Conservation (phyloP, 2,113 vertebrate species). For the Leucopsar rothschildi region DNA sequence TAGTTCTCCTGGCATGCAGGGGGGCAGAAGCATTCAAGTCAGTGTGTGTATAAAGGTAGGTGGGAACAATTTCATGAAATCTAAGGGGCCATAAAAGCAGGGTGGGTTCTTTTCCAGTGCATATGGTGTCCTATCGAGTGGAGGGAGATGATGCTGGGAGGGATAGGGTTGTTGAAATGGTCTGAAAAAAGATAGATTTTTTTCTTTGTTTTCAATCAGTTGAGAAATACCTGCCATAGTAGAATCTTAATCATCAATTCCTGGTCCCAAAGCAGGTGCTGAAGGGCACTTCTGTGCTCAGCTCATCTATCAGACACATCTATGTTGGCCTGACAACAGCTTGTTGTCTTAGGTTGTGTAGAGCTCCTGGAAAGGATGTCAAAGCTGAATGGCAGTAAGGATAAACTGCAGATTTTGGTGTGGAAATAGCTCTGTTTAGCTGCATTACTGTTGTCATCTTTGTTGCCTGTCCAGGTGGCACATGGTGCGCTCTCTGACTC, state of each 20-base stretch:
- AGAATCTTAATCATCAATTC: not conserved
- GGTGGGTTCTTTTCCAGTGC: not conserved
- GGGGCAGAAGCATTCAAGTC: slow-evolving; percentile 63
- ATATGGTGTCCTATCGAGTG: not conserved
- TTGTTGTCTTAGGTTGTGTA: not conserved
- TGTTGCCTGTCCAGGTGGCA: slow-evolving; percentile 67
- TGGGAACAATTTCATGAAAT: not conserved
- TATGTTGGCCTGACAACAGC: not conserved
- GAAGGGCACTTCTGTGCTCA: not conserved
- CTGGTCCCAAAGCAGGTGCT: not conserved
- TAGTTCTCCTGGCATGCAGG: slow-evolving; percentile 59
- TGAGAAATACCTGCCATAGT: not conserved
- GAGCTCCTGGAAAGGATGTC: not conserved
- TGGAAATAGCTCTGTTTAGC: not conserved
- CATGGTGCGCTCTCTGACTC: slow-evolving; percentile 74
- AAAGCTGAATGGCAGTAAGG: not conserved
- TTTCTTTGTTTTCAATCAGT: not conserved
- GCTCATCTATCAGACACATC: not conserved
- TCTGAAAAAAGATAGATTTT: not conserved
- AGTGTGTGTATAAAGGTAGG: slow-evolving; percentile 82
- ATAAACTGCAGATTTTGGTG: not conserved
- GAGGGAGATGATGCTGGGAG: not conserved
- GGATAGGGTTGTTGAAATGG: not conserved
- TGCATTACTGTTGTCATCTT: not conserved
- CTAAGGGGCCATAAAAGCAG: not conserved